phyloP scores from a whole-genome alignment of 2,113 vertebrate genomes.

The Antechinus flavipes region DNA sequence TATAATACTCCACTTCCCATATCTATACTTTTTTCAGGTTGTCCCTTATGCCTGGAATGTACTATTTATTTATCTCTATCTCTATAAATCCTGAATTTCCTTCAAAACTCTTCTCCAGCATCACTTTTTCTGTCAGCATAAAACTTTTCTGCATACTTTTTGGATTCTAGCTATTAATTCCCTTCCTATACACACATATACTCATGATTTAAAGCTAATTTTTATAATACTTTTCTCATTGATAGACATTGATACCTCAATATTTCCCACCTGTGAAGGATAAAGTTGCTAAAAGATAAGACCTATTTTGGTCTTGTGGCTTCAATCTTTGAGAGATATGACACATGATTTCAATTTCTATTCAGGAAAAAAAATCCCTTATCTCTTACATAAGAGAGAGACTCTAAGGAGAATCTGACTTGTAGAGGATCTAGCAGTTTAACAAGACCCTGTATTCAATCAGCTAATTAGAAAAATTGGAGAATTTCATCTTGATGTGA shows the following conservation, averaged over 20 bases:
- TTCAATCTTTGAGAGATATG: not conserved
- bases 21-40: not conserved
- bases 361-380: not conserved
- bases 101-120: not conserved
- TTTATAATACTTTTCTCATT: not conserved
- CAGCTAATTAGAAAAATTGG: not conserved
- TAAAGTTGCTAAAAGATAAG: not conserved
- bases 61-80: not conserved
- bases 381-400: not conserved
- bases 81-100: not conserved
- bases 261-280: not conserved
- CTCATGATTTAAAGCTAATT: not conserved
- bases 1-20: not conserved
- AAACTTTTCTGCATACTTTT: not conserved
- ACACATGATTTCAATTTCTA: not conserved
- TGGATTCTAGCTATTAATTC: not conserved
- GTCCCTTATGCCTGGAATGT: not conserved
- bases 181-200: no score
- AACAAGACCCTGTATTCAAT: not conserved
- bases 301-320: not conserved
- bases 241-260: not conserved
- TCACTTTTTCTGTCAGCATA: not conserved
- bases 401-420: not conserved
- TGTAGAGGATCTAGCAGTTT: not conserved
- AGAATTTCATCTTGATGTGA: not conserved